These are phyloP conservation scores for Gallinago nigripennis DNA, from an alignment of 2,797 vertebrate genomes.

Conservation along the genomic window DNA sequence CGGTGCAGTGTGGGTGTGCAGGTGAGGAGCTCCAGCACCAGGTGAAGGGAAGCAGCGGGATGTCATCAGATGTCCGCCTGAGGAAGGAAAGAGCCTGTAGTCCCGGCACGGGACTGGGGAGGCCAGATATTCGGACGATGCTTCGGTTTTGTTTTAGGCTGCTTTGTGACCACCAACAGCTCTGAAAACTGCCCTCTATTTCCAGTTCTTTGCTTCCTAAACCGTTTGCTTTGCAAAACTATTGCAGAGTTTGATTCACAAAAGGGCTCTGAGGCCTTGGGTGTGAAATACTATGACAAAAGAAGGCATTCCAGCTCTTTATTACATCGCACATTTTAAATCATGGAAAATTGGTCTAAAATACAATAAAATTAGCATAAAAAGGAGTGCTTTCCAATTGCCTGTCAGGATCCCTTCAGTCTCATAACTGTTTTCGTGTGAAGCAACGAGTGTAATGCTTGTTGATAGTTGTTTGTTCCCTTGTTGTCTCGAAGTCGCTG, in stretches of 20 bases:
- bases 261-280: constrained; percentile 31
- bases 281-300: constrained; percentile 49
- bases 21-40: background rate
- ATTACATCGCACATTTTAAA: constrained; percentile 48
- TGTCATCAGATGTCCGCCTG: background rate
- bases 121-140: rapidly evolving
- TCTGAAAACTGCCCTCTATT: background rate
- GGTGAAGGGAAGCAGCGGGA: background rate
- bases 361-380: constrained; percentile 39
- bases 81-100: background rate
- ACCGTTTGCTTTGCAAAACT: background rate
- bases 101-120: rapidly evolving
- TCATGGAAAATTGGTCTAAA: constrained; percentile 53
- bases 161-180: background rate
- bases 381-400: constrained; percentile 45
- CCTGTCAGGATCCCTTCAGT: constrained; percentile 42
- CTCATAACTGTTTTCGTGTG: constrained; percentile 46
- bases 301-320: constrained; percentile 23
- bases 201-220: background rate
- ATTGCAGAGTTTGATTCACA: constrained; percentile 13
- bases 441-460: constrained; percentile 38
- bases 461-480: constrained; percentile 65
- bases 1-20: rapidly evolving
- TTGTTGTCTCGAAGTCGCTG: constrained; percentile 46
- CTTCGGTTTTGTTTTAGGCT: background rate